phyloP scores from a whole-genome alignment of 2,888 invertebrate species.

The Holacanthella duospinosa region DNA sequence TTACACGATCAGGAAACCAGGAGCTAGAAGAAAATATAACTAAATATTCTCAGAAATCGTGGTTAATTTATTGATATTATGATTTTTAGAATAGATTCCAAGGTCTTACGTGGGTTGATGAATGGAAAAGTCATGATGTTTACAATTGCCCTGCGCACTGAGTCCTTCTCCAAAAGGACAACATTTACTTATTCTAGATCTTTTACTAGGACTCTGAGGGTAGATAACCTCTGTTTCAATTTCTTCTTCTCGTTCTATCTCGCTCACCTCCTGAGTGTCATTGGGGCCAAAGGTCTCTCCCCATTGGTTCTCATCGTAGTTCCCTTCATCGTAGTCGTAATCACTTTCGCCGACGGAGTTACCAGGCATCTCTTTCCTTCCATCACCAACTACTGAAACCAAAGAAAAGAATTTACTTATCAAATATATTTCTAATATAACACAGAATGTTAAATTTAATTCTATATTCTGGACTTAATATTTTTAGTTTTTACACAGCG shows the following conservation, averaged over 20 bases:
- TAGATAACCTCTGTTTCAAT: not conserved
- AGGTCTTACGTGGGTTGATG: too few relatives aligned
- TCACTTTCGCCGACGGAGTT: not conserved
- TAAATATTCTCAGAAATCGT: not conserved
- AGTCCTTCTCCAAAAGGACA: slow-evolving; percentile 29
- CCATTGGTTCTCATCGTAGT: slow-evolving; percentile 8
- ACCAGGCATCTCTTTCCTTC: not conserved
- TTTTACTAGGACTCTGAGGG: not conserved
- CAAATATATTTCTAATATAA: too few relatives aligned
- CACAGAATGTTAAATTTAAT: too few relatives aligned
- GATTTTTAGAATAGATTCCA: not conserved
- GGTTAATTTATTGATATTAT: not conserved
- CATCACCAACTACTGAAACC: not conserved
- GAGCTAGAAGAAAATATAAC: slow-evolving; percentile 17
- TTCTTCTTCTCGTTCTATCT: slow-evolving; percentile 16
- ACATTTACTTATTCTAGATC: slow-evolving; percentile 33
- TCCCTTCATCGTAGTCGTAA: not conserved
- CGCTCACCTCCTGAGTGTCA: slow-evolving; percentile 19
- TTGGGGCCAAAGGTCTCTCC: slow-evolving; percentile 11
- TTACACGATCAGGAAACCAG: slow-evolving; percentile 31
- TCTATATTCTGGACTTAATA: too few relatives aligned
- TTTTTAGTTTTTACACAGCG: too few relatives aligned
- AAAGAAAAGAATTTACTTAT: not conserved
- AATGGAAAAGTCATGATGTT: not conserved
- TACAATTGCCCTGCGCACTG: slow-evolving; percentile 24